Percentiles rank a stretch among this genome's conserved stretches.
These are phyloP conservation scores for Pygoscelis antarcticus DNA, from an alignment of 2,113 vertebrate genomes.

Conservation along the genomic window DNA sequence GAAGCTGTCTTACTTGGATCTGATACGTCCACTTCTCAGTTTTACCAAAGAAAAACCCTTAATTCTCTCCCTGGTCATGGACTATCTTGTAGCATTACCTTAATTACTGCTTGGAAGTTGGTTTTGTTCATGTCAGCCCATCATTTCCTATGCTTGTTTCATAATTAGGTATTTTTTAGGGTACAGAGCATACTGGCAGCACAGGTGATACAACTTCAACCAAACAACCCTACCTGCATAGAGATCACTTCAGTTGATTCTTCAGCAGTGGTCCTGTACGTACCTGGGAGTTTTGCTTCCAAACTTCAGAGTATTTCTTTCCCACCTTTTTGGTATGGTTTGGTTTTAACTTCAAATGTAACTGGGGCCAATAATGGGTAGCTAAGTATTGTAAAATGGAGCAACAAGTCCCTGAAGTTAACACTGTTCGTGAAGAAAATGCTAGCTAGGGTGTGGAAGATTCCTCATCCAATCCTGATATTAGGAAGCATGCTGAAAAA, in stretches of 20 bases:
- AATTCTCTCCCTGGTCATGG: not conserved
- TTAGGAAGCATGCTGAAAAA: not conserved
- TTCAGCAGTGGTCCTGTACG: not conserved
- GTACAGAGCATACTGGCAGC: not conserved
- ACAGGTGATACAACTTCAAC: not conserved
- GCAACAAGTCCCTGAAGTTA: not conserved
- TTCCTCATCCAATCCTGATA: not conserved
- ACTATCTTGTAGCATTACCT: not conserved
- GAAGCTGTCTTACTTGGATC: not conserved
- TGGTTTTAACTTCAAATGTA: not conserved
- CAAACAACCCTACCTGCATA: not conserved
- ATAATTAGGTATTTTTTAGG: not conserved
- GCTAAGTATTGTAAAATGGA: not conserved
- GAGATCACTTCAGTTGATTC: not conserved
- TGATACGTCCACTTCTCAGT: not conserved
- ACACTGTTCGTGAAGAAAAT: not conserved
- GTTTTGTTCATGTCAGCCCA: not conserved
- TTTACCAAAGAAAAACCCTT: not conserved
- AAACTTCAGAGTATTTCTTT: not conserved
- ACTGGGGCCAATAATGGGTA: not conserved
- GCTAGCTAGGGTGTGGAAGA: not conserved
- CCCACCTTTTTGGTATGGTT: not conserved
- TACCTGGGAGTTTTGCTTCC: not conserved
- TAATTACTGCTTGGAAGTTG: not conserved
- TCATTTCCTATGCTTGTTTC: not conserved